Conservation (phyloP, 2,888 invertebrate genomes). For the Phlogophora meticulosa region DNA sequence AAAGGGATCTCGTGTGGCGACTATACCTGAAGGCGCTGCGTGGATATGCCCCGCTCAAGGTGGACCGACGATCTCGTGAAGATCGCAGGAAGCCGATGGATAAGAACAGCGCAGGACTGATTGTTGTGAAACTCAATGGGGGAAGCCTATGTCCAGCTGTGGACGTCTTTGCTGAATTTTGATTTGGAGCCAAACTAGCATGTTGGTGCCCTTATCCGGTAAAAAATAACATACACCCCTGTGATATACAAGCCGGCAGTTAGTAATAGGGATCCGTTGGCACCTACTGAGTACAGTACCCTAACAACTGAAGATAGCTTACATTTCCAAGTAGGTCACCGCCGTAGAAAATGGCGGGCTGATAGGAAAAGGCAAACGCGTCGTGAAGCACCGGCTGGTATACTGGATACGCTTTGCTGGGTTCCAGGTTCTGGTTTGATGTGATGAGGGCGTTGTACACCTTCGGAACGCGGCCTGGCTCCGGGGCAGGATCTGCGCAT, state of each 20-base stretch:
- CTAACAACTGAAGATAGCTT: conserved; percentile 62
- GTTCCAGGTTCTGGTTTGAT: conserved; percentile 94
- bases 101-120: too few relatives aligned
- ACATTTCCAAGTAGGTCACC: conserved; percentile 82
- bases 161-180: too few relatives aligned
- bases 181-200: too few relatives aligned
- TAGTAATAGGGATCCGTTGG: neutral
- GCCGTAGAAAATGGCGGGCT: conserved; percentile 81
- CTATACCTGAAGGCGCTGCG: too few relatives aligned
- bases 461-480: conserved; percentile 93
- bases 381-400: conserved; percentile 94
- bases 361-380: conserved; percentile 88
- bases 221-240: too few relatives aligned
- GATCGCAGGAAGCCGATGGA: too few relatives aligned
- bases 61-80: too few relatives aligned
- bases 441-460: conserved; percentile 95
- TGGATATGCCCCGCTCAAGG: too few relatives aligned
- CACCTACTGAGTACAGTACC: neutral
- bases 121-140: too few relatives aligned
- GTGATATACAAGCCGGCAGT: neutral
- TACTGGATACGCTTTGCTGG: conserved; percentile 94
- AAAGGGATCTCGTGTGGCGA: too few relatives aligned
- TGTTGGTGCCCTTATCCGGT: too few relatives aligned
- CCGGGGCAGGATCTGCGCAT: conserved; percentile 81
- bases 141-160: too few relatives aligned